Base-by-base conservation (phyloP, 2,797 vertebrate genomes). In the Miichthys miiuy region DNA sequence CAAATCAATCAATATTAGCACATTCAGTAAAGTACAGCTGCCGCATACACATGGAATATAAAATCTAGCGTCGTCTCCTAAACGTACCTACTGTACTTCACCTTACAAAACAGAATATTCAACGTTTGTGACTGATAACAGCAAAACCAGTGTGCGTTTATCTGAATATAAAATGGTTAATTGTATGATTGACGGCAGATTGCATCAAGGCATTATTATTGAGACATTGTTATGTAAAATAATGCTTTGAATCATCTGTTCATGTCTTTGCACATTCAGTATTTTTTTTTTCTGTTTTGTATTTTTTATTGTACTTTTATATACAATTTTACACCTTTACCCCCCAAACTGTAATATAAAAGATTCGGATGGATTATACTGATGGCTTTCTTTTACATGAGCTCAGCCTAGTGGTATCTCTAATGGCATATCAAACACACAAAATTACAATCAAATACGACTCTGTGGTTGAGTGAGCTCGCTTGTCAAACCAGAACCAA, bases 251-350 rank as follows among this genome's bases (percentile, higher is more conserved):
- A 82, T 81, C 65, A 30, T 82, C 48, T 84, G 65, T 63, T 73
- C 47, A 75, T 42, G 58, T 83, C 11, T 75, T 75, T 67, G 47
- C 55, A 82, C 73, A 69, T 78, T 80, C 23, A 80, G 4, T 52
- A 14, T 21, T 60, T 75, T 44, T 62, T 38, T 52, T 54, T 27
- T 62, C 17, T 66, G n/a, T n/a, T 65, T 51, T 52, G 1, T 44
- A 5, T n/a, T 17, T 44, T 80, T 68, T 78, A 82, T 83, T 83
- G 54, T 79, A 80, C 14, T 75, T 89, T 75, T 86, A 89, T 92
- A 75, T 79, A 87, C 81, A 90, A 77, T 50, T 76, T 88, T 83
- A 85, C 86, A 88, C 56, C 34, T 86, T 88, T 85, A 91, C 75
- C 66, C 62, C 38, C 79, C 66, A 85, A 75, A 58, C 64, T 60